These are phyloP conservation scores for Belgica antarctica DNA, from an alignment of 2,888 invertebrate genomes.

Conservation along the genomic window DNA sequence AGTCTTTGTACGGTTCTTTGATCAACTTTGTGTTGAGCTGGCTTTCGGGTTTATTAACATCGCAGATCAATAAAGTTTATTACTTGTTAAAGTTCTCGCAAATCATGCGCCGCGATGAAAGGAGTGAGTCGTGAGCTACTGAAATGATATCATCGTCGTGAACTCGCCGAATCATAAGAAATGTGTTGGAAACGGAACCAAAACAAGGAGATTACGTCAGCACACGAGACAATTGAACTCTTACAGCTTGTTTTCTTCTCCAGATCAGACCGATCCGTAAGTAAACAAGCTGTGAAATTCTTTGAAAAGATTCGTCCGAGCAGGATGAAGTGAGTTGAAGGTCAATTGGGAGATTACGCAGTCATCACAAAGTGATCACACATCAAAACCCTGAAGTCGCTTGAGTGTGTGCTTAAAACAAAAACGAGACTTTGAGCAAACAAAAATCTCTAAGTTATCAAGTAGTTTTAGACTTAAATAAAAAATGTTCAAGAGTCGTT, in stretches of 20 bases:
- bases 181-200: background rate
- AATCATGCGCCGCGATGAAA: too few species aligned
- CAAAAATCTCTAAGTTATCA: background rate
- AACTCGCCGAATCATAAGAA: background rate
- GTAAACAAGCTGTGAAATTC: too few species aligned
- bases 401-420: conserved; percentile 3
- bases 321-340: background rate
- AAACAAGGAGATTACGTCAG: conserved; percentile 1
- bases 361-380: background rate
- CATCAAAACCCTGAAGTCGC: background rate
- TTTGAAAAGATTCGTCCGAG: background rate
- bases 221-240: background rate
- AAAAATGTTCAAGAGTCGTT: background rate
- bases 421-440: background rate
- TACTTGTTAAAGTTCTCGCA: too few species aligned
- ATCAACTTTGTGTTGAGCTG: background rate
- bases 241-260: background rate
- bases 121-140: background rate
- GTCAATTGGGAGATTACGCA: conserved; percentile 7
- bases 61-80: background rate
- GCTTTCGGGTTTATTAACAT: conserved; percentile 6
- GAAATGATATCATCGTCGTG: background rate
- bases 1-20: background rate
- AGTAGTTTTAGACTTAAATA: background rate
- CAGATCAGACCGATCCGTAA: too few species aligned